Evolutionary conservation across 2,797 vertebrate genomes (phyloP).

Genomic region (Mus spretus): DNA sequence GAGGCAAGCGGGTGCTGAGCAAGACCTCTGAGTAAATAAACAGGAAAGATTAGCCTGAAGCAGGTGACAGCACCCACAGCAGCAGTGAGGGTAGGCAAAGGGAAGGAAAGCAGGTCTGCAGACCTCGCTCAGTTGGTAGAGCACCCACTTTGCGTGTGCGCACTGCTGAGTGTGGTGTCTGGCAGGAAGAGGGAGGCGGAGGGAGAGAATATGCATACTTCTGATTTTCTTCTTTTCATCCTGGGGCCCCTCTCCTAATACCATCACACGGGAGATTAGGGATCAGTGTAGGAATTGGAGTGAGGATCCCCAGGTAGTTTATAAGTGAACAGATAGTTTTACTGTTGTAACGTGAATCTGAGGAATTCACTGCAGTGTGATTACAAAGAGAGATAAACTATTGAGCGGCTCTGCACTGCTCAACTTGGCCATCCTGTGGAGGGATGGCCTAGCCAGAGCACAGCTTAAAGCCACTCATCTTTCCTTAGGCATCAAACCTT

Average conservation of each 20-base stretch:
- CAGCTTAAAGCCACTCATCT: not conserved
- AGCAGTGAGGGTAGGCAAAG: not conserved
- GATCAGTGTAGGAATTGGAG: not conserved
- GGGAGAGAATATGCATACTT: not conserved
- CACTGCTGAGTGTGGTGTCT: not conserved
- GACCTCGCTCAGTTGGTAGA: not conserved
- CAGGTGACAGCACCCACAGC: not conserved
- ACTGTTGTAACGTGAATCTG: not conserved
- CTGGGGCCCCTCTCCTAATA: not conserved
- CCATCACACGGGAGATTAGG: not conserved
- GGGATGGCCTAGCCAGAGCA: not conserved
- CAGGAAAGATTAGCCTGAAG: not conserved
- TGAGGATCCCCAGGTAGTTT: too few relatives aligned
- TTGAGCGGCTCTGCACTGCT: not conserved
- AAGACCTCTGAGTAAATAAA: not conserved
- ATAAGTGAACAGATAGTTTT: not conserved
- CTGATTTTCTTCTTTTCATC: not conserved
- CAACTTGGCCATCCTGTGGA: rapidly evolving
- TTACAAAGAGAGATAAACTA: not conserved
- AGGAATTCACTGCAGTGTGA: not conserved
- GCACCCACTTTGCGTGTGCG: not conserved
- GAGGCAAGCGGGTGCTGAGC: not conserved
- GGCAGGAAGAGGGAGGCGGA: not conserved
- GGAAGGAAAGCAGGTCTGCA: not conserved
- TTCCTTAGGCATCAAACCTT: not conserved